Conservation (phyloP, 92 coral and sea anemone genomes). For the Umimayanthus chanpuru region DNA sequence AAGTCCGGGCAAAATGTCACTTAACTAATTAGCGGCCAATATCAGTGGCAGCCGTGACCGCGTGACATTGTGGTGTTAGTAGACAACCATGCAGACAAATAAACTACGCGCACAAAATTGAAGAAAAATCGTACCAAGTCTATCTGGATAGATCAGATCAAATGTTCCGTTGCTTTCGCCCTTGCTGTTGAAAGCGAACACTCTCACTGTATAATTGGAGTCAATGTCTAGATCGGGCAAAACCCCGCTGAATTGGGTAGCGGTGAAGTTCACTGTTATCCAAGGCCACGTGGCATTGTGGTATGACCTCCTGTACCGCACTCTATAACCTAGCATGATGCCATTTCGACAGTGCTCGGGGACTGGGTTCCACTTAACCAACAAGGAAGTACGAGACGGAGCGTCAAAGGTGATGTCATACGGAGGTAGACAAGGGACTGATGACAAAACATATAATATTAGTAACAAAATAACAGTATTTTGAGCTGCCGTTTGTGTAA, state of each 20-base stretch:
- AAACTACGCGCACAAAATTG: not conserved
- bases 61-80: too few relatives aligned
- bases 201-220: conserved; percentile 74
- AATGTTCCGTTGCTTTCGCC: conserved; percentile 71
- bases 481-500: not conserved
- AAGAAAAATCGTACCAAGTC: conserved; percentile 48
- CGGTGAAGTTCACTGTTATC: conserved; percentile 49
- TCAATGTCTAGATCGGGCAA: conserved; percentile 58
- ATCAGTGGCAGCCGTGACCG: too few relatives aligned
- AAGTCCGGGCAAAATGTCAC: conserved; percentile 53
- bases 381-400: conserved; percentile 45
- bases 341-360: conserved; percentile 70
- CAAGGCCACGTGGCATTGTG: conserved; percentile 38
- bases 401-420: conserved; percentile 59
- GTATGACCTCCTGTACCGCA: conserved; percentile 56
- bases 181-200: conserved; percentile 77
- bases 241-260: conserved; percentile 36
- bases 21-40: conserved; percentile 45
- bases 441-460: not conserved
- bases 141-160: conserved; percentile 62
- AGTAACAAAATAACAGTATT: not conserved
- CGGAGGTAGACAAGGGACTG: conserved; percentile 74
- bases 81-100: too few relatives aligned
- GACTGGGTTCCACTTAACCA: conserved; percentile 66
- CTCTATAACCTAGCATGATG: conserved; percentile 74